A percentile compares a stretch with the other conserved stretches of the same genome.
Evolutionary conservation across 2,113 vertebrate species (phyloP).

Genomic region (Potamarius usumacintae): DNA sequence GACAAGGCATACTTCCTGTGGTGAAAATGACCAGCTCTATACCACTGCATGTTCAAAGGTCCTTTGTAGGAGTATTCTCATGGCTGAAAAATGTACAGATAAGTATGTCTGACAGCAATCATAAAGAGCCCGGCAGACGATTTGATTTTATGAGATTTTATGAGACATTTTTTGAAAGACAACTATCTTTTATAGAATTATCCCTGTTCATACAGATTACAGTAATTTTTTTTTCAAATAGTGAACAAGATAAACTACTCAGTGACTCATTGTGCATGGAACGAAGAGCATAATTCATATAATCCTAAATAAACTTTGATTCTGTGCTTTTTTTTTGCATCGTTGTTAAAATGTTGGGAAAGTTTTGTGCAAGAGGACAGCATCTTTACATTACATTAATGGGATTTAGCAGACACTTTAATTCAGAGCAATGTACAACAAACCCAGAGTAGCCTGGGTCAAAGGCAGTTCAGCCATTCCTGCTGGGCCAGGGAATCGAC

Average conservation of each 20-base stretch:
- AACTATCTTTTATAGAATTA: neutral
- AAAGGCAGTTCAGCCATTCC: no score
- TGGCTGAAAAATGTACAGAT: slow-evolving; percentile 10
- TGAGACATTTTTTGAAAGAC: neutral
- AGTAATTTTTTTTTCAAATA: slow-evolving; percentile 21
- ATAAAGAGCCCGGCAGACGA: slow-evolving; percentile 16
- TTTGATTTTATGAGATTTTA: slow-evolving; percentile 14
- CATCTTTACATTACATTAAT: no score
- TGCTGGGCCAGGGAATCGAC: no score
- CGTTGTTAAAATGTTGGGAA: neutral
- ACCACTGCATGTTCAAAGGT: slow-evolving; percentile 18
- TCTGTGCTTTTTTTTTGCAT: neutral
- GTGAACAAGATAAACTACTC: slow-evolving; percentile 16
- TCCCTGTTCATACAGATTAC: neutral
- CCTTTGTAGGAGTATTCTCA: slow-evolving; percentile 34
- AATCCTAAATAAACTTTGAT: slow-evolving; percentile 7
- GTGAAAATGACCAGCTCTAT: slow-evolving; percentile 31
- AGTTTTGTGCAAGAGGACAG: neutral
- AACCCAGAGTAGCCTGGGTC: no score
- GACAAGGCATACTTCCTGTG: slow-evolving; percentile 35
- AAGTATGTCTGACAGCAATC: slow-evolving; percentile 18
- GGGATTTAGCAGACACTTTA: no score
- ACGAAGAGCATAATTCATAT: slow-evolving; percentile 11
- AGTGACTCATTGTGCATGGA: slow-evolving; percentile 26
- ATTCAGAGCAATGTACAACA: no score